Base-by-base conservation (phyloP, 2,113 vertebrate genomes). In the Sebastes fasciatus region DNA sequence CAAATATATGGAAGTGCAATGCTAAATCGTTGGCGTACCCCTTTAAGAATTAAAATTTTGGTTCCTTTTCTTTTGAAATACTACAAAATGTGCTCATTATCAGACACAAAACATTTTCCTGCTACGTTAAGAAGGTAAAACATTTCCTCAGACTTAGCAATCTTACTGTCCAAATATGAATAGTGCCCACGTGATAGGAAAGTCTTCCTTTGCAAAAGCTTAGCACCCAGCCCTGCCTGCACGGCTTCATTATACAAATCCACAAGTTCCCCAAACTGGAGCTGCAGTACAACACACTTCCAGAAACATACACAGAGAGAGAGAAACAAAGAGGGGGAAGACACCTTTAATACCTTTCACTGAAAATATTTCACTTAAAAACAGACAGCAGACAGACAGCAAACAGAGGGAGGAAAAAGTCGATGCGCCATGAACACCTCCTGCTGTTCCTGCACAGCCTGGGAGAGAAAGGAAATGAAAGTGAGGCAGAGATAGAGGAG, bases 381-480 rank as follows among this genome's bases (percentile, higher is more conserved):
- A 64, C 54, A 79, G 34, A 14, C 23, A 13, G 48, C 34, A 34
- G 34, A 58, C 63, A 54, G 58, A 14, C 23, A 13, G 48, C 34
- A 34, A 34, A 58, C 63, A 54, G 58, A 76, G 75, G 55, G 74
- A 62, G 21, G 21, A 46, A 74, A 80, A 66, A 73, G 71, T 67
- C 8, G 49, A 64, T 14, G 73, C 72, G 40, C 42, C 70, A 64
- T 6, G 13, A 72, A 74, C 63, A 82, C 80, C 65, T 79, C 80
- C 82, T 74, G 86, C 83, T 69, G 84, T 45, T 88, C 62, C 58
- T 34, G 75, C 83, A 79, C 79, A 83, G 86, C 34, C 40, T 17
- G 88, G 54, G 78, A 83, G 80, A 65, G 45, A 65, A 17, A 72
- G 76, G 60, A 77, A 84, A 90, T 66, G 46, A 88, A 74, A 87